These are phyloP conservation scores for Syritta pipiens DNA, from an alignment of 2,888 invertebrate genomes.

Conservation along the genomic window DNA sequence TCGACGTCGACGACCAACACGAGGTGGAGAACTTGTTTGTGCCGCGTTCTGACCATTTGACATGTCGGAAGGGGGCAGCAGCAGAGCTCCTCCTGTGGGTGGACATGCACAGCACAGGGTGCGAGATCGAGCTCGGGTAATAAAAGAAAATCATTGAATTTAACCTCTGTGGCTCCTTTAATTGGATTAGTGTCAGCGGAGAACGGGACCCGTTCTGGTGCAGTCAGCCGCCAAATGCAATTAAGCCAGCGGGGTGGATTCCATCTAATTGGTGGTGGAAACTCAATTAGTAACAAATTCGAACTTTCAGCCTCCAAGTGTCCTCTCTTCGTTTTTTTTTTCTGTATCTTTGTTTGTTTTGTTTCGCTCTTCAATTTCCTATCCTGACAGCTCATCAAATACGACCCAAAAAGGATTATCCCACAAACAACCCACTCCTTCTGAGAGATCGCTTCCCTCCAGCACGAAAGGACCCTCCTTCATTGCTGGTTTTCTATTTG, in stretches of 20 bases:
- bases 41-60: conserved; percentile 62
- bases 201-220: conserved; percentile 20
- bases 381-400: conserved; percentile 65
- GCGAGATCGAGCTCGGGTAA: conserved; percentile 3
- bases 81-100: conserved; percentile 42
- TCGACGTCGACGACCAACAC: conserved; percentile 2
- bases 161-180: conserved; percentile 46
- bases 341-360: conserved; percentile 23
- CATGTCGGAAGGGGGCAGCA: too few relatives aligned
- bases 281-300: too few relatives aligned
- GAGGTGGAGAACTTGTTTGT: conserved; percentile 51
- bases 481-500: conserved; percentile 40
- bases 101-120: conserved; percentile 37
- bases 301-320: too few relatives aligned
- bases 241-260: conserved; percentile 17
- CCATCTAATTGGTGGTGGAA: not conserved
- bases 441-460: not conserved
- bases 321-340: not conserved
- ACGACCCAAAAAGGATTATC: conserved; percentile 52
- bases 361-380: conserved; percentile 55
- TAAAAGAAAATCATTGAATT: conserved; percentile 21
- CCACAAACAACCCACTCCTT: conserved; percentile 3
- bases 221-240: conserved; percentile 53
- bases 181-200: conserved; percentile 48
- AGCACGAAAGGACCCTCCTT: conserved; percentile 16